Base-by-base conservation (phyloP, 2,888 invertebrate genomes). In the Acanthococcus lagerstroemiae region DNA sequence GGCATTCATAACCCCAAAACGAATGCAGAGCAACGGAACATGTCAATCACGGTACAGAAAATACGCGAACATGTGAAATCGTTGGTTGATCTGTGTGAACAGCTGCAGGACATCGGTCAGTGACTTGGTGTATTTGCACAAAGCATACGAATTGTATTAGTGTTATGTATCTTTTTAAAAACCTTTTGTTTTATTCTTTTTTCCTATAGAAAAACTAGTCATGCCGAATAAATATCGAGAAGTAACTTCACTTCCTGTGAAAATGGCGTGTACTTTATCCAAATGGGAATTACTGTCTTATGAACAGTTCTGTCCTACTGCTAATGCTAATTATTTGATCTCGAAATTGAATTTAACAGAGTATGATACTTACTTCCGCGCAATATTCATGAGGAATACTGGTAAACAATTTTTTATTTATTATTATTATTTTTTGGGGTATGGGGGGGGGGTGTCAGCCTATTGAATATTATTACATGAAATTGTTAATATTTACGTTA, bases 81-180 rank as follows among this genome's bases (percentile, higher is more conserved):
- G n/a, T 12, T 55, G 2, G 37, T 66, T 1, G 83, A 84, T 67
- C 78, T 95, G 24, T 87, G 88, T 73, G 83, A 82, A 69, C 93
- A 94, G 75, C 81, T 95, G 58, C 84, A 85, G 70, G 78, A 81
- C 57, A 73, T 84, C 37, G 82, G 82, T 82, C 71, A 72, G 71
- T n/a, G n/a, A n/a, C n/a, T n/a, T n/a, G n/a, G n/a, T n/a, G n/a
- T n/a, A n/a, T n/a, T n/a, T n/a, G n/a, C n/a, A n/a, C n/a, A n/a
- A n/a, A n/a, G n/a, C n/a, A n/a, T n/a, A n/a, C n/a, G n/a, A n/a
- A n/a, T n/a, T n/a, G n/a, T n/a, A n/a, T n/a, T n/a, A n/a, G n/a
- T n/a, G n/a, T n/a, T n/a, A n/a, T n/a, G n/a, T n/a, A n/a, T n/a
- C n/a, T n/a, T n/a, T n/a, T n/a, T n/a, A n/a, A n/a, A n/a, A n/a